A percentile compares a stretch with the other conserved stretches of the same genome.
phyloP scores from a whole-genome alignment of 2,113 vertebrate genomes.

The Rhea pennata region DNA sequence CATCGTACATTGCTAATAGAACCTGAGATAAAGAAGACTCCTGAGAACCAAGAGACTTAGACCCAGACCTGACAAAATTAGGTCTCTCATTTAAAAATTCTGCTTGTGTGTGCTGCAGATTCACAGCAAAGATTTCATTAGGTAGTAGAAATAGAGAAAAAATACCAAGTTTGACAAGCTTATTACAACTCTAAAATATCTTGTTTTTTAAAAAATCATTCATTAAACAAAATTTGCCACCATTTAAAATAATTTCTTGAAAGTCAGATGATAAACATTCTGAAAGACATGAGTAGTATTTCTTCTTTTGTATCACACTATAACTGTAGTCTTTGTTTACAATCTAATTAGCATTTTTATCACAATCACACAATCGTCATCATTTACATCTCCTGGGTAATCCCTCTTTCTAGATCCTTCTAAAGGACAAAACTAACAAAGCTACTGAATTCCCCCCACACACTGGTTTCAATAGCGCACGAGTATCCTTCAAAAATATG shows the following conservation, averaged over 20 bases:
- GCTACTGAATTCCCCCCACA: not conserved
- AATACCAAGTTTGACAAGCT: not conserved
- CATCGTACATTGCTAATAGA: constrained; percentile 8
- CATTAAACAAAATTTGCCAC: not conserved
- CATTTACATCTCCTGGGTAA: not conserved
- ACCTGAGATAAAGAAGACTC: constrained; percentile 29
- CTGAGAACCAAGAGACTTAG: not conserved
- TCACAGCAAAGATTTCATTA: not conserved
- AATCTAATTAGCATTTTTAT: not conserved
- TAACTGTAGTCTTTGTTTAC: not conserved
- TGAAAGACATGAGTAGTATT: not conserved
- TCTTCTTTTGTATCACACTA: not conserved
- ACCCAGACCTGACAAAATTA: constrained; percentile 31
- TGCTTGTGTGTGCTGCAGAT: not conserved
- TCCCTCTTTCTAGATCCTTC: not conserved
- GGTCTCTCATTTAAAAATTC: constrained; percentile 38
- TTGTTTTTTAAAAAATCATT: not conserved
- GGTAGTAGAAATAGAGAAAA: not conserved
- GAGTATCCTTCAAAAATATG: not conserved
- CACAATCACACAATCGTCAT: not conserved
- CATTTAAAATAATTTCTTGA: not conserved
- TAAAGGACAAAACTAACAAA: not conserved
- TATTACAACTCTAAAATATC: not conserved
- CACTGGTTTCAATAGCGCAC: not conserved
- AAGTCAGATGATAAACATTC: not conserved